Conservation (phyloP, 1,140 invertebrate genomes). For the Trichonephila inaurata region DNA sequence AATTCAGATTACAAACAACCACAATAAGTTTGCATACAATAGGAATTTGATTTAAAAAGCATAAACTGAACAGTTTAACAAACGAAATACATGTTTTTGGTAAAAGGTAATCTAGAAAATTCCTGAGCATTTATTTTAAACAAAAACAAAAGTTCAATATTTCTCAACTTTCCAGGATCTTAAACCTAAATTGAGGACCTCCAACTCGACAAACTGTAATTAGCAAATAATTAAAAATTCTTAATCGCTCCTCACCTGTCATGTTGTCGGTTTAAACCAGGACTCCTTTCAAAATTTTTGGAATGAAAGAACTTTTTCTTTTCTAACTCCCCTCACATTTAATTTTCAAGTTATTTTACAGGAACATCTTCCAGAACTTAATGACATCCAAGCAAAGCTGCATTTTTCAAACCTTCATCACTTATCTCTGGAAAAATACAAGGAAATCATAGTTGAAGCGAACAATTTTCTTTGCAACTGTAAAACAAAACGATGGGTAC, state of each 20-base stretch:
- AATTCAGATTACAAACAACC: too few species aligned
- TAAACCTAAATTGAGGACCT: too few species aligned
- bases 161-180: too few species aligned
- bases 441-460: slow-evolving; percentile 7
- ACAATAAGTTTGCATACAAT: too few species aligned
- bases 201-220: too few species aligned
- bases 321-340: background rate
- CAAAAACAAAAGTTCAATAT: too few species aligned
- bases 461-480: background rate
- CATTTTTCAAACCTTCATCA: slow-evolving; percentile 3
- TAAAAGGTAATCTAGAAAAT: too few species aligned
- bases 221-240: background rate
- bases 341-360: background rate
- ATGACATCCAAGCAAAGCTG: slow-evolving; percentile 1
- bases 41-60: too few species aligned
- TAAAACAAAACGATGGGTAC: background rate
- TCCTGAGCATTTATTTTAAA: too few species aligned
- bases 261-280: background rate
- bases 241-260: background rate
- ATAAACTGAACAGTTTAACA: too few species aligned
- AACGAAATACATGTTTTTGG: too few species aligned
- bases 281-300: background rate
- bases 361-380: background rate
- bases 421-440: slow-evolving; percentile 14
- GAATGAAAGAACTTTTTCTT: background rate